Base-by-base conservation (phyloP, 2,888 invertebrate species). In the Trisateles emortualis region DNA sequence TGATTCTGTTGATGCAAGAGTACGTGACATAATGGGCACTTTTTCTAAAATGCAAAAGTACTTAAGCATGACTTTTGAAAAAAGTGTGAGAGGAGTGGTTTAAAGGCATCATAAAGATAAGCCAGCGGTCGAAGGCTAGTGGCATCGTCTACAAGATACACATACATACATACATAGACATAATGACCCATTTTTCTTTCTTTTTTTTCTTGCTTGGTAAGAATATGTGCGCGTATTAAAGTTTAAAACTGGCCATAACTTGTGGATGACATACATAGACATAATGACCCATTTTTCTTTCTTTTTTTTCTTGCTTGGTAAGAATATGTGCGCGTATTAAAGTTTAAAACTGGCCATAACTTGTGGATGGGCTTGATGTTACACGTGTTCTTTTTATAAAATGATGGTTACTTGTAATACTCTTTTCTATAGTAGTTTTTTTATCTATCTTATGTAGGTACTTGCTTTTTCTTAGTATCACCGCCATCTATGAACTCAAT, bases 11-110 rank as follows among this genome's bases (percentile, higher is more conserved):
- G 60, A 57, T 62, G 52, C 53, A 65, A 68, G 59, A 59, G 32
- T 35, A 35, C 56, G 55, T 75, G 70, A 68, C 64, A 62, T 73
- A 73, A 74, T 69, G 42, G 47, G 9, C 38, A 60, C 11, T 63
- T 58, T 62, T 64, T 69, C 59, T 64, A 68, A 63, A 69, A 69
- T 65, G 64, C 52, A 58, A 51, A 51, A 59, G 49, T 52, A 32
- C 36, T 48, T 41, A 39, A 11, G 39, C 42, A 52, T 46, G 45
- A 52, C 52, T 48, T 48, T 44, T 35, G 19, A 38, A 52, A 45
- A 50, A 57, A 48, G 52, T 52, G 48, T 41, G 30, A 45, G 41
- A 56, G 52, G 43, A 3, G 48, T 36, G 48, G 55, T 45, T 52
- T 59, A 38, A 6, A 50, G 32, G 45, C 33, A n/a, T 29, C 53